Base-by-base conservation (phyloP, 2,113 vertebrate species). In the Forbesichthys papilliferus region DNA sequence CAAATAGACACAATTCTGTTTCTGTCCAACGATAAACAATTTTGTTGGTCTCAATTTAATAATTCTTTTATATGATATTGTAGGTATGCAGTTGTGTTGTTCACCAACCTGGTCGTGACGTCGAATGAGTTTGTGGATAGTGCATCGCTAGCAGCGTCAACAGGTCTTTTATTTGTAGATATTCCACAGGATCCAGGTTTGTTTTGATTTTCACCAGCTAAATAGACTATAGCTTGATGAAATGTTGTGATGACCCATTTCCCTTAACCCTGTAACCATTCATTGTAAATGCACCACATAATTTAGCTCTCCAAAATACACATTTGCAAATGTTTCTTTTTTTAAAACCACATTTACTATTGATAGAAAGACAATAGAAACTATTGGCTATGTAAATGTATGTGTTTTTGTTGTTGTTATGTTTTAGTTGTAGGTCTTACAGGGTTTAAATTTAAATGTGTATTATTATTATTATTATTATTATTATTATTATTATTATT, bases 31-130 rank as follows among this genome's bases (percentile, higher is more conserved):
- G 36, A 42, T 8, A 42, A 8, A 42, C 3, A 42, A 5, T 0
- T 6, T 42, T 42, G 36, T 42, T 42, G 36, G 36, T 42, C 36
- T 42, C 36, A 42, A 42, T 6, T 8, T 18, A 20, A 57, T 7
- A 33, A 20, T 14, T 36, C 7, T 56, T 55, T 47, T 48, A 18
- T 18, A 46, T 57, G 13, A 9, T 66, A 12, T 48, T 69, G 47
- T 80, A 90, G 89, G 9, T 85, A 36, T 61, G 74, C 86, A 8
- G 16, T 90, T 14, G 86, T 72, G 54, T 5, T 86, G 20, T 90
- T 85, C 76, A 92, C 89, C 3, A 0, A 1, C 2, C 42, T 91
- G 36, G 1, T 0, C 0, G 0, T 71, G 1, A 0, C 42, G 0
- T 6, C 14, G 1, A 0, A 8, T 0, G 0, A 0, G 3, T 8